phyloP scores from a whole-genome alignment of 2,797 vertebrate genomes.

The Poeciliopsis infans region DNA sequence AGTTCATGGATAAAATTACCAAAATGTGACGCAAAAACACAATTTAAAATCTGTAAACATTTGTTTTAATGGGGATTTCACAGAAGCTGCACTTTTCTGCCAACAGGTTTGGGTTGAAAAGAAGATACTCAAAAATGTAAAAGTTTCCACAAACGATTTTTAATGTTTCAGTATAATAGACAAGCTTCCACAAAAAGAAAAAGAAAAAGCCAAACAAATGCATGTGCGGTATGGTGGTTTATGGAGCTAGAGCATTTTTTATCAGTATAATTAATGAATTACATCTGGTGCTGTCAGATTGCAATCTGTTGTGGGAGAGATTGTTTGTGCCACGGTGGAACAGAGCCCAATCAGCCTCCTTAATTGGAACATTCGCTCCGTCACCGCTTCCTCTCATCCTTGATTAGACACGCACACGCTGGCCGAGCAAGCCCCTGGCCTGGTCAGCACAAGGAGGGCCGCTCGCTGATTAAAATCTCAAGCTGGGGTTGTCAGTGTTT shows the following conservation, averaged over 20 bases:
- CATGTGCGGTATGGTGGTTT: conserved; percentile 59
- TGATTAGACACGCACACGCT: conserved; percentile 76
- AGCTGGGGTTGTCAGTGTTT: conserved; percentile 32
- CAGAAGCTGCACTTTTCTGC: conserved; percentile 7
- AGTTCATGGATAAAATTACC: no score
- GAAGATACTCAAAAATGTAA: conserved; percentile 21
- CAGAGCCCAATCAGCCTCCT: conserved; percentile 79
- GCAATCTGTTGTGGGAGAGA: conserved; percentile 81
- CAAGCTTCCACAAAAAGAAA: conserved; percentile 40
- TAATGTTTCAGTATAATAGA: conserved; percentile 37
- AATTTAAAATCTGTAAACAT: conserved; percentile 9
- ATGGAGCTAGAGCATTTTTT: conserved; percentile 71
- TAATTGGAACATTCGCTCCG: conserved; percentile 83
- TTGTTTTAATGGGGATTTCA: conserved; percentile 1
- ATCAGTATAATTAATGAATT: conserved; percentile 84
- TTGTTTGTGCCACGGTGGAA: conserved; percentile 82
- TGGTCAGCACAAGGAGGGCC: conserved; percentile 63
- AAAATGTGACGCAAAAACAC: not conserved
- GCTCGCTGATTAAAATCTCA: conserved; percentile 71
- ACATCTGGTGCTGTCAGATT: conserved; percentile 84
- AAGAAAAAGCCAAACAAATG: conserved; percentile 62
- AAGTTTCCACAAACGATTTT: not conserved
- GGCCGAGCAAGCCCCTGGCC: conserved; percentile 69
- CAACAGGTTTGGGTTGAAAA: conserved; percentile 8
- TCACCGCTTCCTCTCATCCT: conserved; percentile 75